These are phyloP conservation scores for Nomada ruficornis DNA, from an alignment of 2,888 invertebrate species.

Conservation along the genomic window DNA sequence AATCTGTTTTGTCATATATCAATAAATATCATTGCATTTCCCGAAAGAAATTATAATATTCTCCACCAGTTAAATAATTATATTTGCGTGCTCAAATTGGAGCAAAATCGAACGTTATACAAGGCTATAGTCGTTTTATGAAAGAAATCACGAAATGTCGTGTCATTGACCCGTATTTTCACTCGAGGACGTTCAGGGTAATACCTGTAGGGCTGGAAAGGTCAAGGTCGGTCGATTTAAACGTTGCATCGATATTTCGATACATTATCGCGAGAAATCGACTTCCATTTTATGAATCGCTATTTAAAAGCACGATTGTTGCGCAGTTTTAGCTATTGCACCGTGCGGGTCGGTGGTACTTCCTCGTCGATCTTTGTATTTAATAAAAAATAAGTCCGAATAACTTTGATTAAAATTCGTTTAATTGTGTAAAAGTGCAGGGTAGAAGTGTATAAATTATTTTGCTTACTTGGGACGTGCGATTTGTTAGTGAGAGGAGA, in stretches of 20 bases:
- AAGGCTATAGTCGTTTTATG: background rate
- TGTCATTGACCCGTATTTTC: constrained; percentile 39
- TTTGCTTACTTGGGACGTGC: background rate
- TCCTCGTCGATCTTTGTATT: background rate
- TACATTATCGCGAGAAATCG: background rate
- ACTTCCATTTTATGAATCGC: background rate
- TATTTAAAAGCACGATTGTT: constrained; percentile 17
- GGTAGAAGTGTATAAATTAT: too few relatives aligned
- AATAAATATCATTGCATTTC: too few relatives aligned
- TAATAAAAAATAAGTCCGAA: background rate
- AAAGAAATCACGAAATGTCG: constrained; percentile 23
- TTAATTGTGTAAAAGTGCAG: background rate
- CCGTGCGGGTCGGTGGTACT: background rate
- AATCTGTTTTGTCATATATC: too few relatives aligned
- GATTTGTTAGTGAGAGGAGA: background rate
- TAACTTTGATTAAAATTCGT: background rate
- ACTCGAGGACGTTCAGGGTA: background rate
- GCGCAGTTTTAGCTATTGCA: background rate
- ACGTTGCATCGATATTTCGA: constrained; percentile 33
- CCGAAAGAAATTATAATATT: too few relatives aligned
- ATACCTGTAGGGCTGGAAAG: constrained; percentile 11
- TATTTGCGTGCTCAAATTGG: constrained; percentile 1
- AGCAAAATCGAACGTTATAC: constrained; percentile 8
- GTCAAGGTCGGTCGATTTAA: constrained; percentile 35
- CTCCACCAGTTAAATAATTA: background rate